These are phyloP conservation scores for Callosobruchus maculatus DNA, from an alignment of 2,888 invertebrate species.

Conservation along the genomic window DNA sequence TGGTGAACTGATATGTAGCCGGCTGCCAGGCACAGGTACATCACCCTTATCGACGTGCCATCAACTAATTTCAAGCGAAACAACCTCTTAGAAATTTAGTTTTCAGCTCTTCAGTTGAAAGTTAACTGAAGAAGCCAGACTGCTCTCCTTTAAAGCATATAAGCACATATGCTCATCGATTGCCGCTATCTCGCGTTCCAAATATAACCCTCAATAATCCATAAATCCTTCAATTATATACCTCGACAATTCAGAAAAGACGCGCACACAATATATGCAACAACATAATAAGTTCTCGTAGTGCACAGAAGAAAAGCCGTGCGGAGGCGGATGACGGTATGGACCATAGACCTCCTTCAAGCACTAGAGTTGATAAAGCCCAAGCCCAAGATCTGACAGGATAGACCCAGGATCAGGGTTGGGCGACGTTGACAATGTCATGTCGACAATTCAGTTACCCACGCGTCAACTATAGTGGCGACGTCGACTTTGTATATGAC, in stretches of 20 bases:
- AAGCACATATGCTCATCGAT: not conserved
- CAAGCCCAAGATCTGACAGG: too few species aligned
- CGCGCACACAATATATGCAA: conserved; percentile 10
- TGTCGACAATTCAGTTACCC: too few species aligned
- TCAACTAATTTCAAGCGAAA: too few species aligned
- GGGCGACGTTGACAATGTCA: too few species aligned
- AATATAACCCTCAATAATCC: not conserved
- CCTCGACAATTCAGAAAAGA: conserved; percentile 4
- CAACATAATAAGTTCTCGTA: not conserved
- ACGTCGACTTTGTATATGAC: too few species aligned
- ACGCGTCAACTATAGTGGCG: too few species aligned
- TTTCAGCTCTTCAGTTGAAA: too few species aligned
- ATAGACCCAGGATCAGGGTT: too few species aligned
- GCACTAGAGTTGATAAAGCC: not conserved
- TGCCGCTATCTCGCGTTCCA: not conserved
- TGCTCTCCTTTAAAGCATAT: not conserved
- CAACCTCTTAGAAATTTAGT: too few species aligned
- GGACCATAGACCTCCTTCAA: not conserved
- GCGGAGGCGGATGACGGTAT: not conserved
- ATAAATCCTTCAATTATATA: not conserved
- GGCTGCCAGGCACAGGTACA: too few species aligned
- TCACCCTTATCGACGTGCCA: too few species aligned
- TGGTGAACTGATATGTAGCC: too few species aligned
- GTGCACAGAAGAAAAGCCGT: not conserved
- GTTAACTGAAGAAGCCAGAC: not conserved